Conservation (phyloP, 2,888 invertebrate species). For the Agonopterix heracliana region DNA sequence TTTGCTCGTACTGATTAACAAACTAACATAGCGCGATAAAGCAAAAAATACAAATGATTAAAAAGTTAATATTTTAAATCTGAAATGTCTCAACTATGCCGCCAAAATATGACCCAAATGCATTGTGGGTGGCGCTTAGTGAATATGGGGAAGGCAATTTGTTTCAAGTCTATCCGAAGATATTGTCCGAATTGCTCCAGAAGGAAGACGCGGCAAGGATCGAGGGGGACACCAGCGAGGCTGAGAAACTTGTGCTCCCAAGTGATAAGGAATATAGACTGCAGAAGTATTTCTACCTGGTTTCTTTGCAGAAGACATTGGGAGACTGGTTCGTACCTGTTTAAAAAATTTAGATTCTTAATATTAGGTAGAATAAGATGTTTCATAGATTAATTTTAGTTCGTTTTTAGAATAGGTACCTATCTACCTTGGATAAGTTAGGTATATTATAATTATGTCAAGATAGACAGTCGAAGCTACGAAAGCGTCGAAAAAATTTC, state of each 20-base stretch:
- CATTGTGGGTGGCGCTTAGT: constrained; percentile 74
- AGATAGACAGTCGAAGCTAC: too few species aligned
- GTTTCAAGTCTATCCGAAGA: constrained; percentile 80
- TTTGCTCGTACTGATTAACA: constrained; percentile 14
- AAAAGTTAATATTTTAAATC: background rate
- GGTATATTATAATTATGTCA: too few species aligned
- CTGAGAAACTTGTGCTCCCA: constrained; percentile 78
- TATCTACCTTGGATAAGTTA: too few species aligned
- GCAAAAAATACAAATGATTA: background rate
- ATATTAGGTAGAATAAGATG: too few species aligned
- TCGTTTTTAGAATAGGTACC: too few species aligned
- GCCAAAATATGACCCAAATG: constrained; percentile 49
- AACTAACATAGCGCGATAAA: background rate
- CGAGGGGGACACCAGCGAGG: constrained; percentile 58
- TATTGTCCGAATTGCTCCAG: constrained; percentile 78
- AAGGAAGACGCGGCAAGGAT: constrained; percentile 63
- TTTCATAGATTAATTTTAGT: too few species aligned
- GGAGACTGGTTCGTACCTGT: constrained; percentile 33
- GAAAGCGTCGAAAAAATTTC: too few species aligned
- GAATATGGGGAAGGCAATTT: constrained; percentile 76
- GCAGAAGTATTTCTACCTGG: constrained; percentile 80
- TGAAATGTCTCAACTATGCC: constrained; percentile 44
- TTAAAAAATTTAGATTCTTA: background rate
- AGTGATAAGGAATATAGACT: constrained; percentile 82
- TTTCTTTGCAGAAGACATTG: constrained; percentile 77